These are phyloP conservation scores for Coenobita brevimanus DNA, from an alignment of 1,140 invertebrate species.

Conservation along the genomic window DNA sequence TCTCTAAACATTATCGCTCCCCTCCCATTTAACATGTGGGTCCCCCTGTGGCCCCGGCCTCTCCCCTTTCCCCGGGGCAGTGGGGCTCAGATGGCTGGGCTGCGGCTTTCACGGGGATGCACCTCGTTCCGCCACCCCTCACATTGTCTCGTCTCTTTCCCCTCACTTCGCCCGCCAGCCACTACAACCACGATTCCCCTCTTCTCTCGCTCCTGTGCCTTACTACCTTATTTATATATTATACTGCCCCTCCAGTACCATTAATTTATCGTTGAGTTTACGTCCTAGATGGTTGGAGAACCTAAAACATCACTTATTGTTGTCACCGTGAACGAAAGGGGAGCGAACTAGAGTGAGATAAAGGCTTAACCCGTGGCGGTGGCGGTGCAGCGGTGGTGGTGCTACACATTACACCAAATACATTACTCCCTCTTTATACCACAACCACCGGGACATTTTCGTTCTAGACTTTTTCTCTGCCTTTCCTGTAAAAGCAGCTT, in stretches of 20 bases:
- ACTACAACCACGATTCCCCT: background rate
- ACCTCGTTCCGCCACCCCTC: constrained; percentile 23
- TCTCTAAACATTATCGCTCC: constrained; percentile 1
- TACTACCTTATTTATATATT: too few relatives aligned
- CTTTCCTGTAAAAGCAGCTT: constrained; percentile 18
- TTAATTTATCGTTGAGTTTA: too few relatives aligned
- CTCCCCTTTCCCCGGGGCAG: constrained; percentile 36
- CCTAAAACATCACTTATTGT: too few relatives aligned
- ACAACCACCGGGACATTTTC: constrained; percentile 25
- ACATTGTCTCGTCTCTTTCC: constrained; percentile 39
- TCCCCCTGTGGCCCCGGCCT: background rate
- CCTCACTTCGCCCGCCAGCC: constrained; percentile 48
- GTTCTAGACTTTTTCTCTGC: constrained; percentile 22
- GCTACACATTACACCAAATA: constrained; percentile 61
- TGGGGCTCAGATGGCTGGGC: constrained; percentile 52
- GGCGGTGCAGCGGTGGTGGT: constrained; percentile 14
- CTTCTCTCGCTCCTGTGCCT: background rate
- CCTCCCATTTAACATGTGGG: constrained; percentile 42
- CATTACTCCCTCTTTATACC: constrained; percentile 21
- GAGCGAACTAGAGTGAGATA: constrained; percentile 24
- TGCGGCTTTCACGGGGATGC: constrained; percentile 58
- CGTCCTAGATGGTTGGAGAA: too few relatives aligned
- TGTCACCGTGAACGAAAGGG: too few relatives aligned
- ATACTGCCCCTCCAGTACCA: too few relatives aligned
- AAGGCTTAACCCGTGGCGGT: constrained; percentile 44